phyloP scores from a whole-genome alignment of 2,888 invertebrate species.

The Drosophila neotestacea region DNA sequence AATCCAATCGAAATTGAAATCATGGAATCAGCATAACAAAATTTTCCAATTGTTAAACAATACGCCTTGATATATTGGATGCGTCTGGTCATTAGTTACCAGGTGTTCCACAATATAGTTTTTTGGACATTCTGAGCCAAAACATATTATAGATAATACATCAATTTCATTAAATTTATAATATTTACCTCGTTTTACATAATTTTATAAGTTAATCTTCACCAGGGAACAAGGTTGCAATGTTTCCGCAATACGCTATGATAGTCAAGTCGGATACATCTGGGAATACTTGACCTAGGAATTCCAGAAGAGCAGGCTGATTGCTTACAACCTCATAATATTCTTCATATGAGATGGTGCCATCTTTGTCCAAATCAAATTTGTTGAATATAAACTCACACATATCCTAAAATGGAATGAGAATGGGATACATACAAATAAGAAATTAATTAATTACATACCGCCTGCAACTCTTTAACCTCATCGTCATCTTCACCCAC shows the following conservation, averaged over 20 bases:
- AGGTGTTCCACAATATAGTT: not conserved
- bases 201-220: constrained; percentile 13
- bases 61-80: not conserved
- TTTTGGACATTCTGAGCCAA: not conserved
- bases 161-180: not conserved
- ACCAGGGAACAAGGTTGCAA: constrained; percentile 46
- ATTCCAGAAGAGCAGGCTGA: constrained; percentile 89
- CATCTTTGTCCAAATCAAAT: constrained; percentile 91
- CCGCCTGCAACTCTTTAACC: constrained; percentile 87
- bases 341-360: constrained; percentile 88
- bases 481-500: constrained; percentile 88
- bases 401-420: constrained; percentile 86
- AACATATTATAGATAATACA: not conserved
- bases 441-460: constrained; percentile 23
- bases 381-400: constrained; percentile 90
- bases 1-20: constrained; percentile 1
- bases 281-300: constrained; percentile 91
- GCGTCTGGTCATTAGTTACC: not conserved
- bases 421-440: not conserved
- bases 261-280: constrained; percentile 83
- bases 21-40: not conserved
- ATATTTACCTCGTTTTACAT: not conserved
- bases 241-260: constrained; percentile 81
- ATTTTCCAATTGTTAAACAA: not conserved
- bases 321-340: constrained; percentile 87